Percentiles rank a stretch among this genome's conserved stretches.
These are phyloP conservation scores for Scomber scombrus DNA, from an alignment of 2,113 vertebrate species.

Conservation along the genomic window DNA sequence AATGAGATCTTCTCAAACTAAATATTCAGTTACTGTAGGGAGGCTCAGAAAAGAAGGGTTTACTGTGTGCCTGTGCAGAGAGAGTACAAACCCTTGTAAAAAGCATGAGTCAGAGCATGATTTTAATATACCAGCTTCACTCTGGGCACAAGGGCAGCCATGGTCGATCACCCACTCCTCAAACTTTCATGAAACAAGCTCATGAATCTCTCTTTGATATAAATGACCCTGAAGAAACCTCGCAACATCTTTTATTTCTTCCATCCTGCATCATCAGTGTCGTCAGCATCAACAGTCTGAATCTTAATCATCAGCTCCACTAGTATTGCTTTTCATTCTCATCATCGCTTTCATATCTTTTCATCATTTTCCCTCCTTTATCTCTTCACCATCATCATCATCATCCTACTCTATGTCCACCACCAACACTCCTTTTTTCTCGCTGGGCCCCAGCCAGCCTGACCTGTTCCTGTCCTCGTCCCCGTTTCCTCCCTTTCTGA, in stretches of 20 bases:
- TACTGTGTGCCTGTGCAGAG: neutral
- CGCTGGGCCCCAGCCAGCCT: neutral
- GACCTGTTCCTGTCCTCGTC: conserved; percentile 25
- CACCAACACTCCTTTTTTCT: neutral
- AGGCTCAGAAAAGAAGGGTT: conserved; percentile 19
- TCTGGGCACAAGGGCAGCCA: conserved; percentile 39
- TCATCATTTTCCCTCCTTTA: conserved; percentile 33
- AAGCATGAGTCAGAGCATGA: conserved; percentile 43
- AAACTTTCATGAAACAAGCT: conserved; percentile 27
- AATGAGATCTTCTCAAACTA: neutral
- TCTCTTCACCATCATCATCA: conserved; percentile 28
- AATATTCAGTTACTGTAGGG: conserved; percentile 15
- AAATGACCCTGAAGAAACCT: conserved; percentile 22
- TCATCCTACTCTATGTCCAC: conserved; percentile 8
- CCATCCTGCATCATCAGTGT: conserved; percentile 22
- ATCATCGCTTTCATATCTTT: conserved; percentile 22
- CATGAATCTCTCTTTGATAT: conserved; percentile 13
- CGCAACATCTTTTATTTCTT: neutral
- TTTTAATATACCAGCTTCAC: conserved; percentile 53
- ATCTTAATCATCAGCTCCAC: conserved; percentile 27
- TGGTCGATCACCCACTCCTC: conserved; percentile 18
- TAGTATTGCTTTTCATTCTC: conserved; percentile 6
- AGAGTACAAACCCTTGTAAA: conserved; percentile 56
- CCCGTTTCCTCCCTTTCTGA: neutral
- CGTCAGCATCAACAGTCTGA: conserved; percentile 19